Base-by-base conservation (phyloP, 2,888 invertebrate species). In the Torymus aiolomorphi region DNA sequence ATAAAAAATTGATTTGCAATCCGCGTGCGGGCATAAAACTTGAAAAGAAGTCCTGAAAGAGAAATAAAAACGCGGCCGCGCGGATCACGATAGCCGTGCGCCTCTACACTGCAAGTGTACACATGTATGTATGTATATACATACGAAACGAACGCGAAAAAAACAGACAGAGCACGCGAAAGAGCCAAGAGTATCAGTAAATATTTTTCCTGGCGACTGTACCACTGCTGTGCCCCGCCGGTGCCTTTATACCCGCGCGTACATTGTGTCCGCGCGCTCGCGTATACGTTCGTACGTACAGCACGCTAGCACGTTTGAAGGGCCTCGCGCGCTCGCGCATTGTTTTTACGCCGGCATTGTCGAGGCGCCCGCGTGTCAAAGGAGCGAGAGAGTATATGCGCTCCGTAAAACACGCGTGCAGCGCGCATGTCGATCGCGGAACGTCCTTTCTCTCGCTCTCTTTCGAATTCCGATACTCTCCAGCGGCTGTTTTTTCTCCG, bases 331-430 rank as follows among this genome's bases (percentile, higher is more conserved):
- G 52, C 59, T 11, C 82, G 80, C 76, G 83, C 84, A 86, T 87
- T 87, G 86, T 86, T 86, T 87, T 86, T 84, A 82, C 83, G 82
- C 82, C 65, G 83, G 56, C 84, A 86, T 85, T 87, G 87, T 80
- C 71, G 59, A 57, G 49, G 42, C 67, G 62, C 56, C 0, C 24
- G 70, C 42, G 63, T 76, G 31, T 31, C 31, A 31, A 31, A 31
- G 31, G 8, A 31, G 31, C 3, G 31, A 31, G 31, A 31, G 84
- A 82, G 86, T 82, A 84, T 85, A 86, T 84, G 84, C 84, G 83
- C 78, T 82, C 83, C 83, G 69, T 69, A 69, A 78, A 63, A 69
- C 65, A 52, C 56, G 61, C 61, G n/a, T 14, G 8, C 11, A 56
- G 51, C 59, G 16, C 8, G 24, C 59, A 31, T 12, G 16, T 14